These are phyloP conservation scores for Diphyllodes magnificus DNA, from an alignment of 2,113 vertebrate genomes.

Conservation along the genomic window DNA sequence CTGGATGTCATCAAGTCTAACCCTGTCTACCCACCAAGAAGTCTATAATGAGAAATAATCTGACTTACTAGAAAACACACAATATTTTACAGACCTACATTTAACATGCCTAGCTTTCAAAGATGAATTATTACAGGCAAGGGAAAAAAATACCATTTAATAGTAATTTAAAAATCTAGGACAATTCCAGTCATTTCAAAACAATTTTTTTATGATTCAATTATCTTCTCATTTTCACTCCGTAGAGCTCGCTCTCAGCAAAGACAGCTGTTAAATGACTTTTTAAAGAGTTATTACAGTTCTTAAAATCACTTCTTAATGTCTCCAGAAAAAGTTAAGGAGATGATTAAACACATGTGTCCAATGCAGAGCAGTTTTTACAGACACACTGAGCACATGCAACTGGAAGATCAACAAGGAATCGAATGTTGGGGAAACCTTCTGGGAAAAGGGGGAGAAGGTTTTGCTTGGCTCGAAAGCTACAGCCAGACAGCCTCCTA, in stretches of 20 bases:
- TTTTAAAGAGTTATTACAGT: conserved; percentile 14
- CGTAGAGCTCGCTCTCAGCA: background rate
- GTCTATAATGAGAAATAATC: background rate
- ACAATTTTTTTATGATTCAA: conserved; percentile 33
- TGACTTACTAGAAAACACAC: background rate
- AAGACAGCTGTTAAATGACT: conserved; percentile 30
- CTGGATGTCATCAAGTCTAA: background rate
- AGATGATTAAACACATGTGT: background rate
- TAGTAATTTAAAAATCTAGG: conserved; percentile 17
- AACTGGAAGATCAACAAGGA: background rate
- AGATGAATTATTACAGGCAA: background rate
- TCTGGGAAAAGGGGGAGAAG: background rate
- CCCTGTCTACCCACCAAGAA: background rate
- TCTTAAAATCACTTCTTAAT: conserved; percentile 34
- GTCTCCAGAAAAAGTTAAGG: background rate
- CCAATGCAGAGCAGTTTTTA: background rate
- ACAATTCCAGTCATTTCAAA: conserved; percentile 28
- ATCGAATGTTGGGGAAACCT: background rate
- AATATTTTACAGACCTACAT: background rate
- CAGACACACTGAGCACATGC: background rate
- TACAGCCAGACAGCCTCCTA: background rate
- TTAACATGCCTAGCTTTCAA: background rate
- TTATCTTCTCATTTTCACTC: conserved; percentile 30
- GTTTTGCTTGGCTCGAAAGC: background rate
- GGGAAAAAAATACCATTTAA: background rate